Evolutionary conservation across 2,888 invertebrate species (phyloP).

Genomic region (Allygus modestus): DNA sequence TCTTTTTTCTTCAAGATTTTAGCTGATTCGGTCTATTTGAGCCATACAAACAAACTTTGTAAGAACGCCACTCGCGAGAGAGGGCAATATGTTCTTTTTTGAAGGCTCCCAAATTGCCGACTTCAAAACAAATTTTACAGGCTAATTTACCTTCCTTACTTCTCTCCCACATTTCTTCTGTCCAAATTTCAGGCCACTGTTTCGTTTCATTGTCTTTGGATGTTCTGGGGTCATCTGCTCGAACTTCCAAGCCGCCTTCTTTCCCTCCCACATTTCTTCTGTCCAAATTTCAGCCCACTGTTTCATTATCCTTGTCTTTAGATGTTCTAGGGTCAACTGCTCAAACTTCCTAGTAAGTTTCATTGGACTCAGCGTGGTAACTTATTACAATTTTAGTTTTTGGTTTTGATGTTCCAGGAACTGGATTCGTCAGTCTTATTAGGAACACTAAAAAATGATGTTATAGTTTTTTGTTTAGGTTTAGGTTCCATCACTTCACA

Average conservation of each 20-base stretch:
- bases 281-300: constrained; percentile 16
- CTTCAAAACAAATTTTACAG: constrained; percentile 8
- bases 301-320: background rate
- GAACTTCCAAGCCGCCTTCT: constrained; percentile 3
- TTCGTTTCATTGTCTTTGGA: background rate
- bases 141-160: background rate
- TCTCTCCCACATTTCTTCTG: constrained; percentile 12
- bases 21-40: background rate
- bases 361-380: background rate
- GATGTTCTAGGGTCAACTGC: background rate
- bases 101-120: constrained; percentile 20
- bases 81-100: background rate
- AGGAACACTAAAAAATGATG: background rate
- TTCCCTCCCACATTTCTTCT: constrained; percentile 9
- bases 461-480: background rate
- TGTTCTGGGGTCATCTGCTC: background rate
- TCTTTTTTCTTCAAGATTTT: constrained; percentile 8
- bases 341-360: background rate
- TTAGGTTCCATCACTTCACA: background rate
- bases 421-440: background rate
- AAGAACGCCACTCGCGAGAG: background rate
- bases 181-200: constrained; percentile 17
- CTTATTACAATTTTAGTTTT: background rate
- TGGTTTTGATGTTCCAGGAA: background rate
- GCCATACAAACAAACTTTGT: background rate